Conservation (phyloP, 2,797 vertebrate species). For the Sphaeramia orbicularis region DNA sequence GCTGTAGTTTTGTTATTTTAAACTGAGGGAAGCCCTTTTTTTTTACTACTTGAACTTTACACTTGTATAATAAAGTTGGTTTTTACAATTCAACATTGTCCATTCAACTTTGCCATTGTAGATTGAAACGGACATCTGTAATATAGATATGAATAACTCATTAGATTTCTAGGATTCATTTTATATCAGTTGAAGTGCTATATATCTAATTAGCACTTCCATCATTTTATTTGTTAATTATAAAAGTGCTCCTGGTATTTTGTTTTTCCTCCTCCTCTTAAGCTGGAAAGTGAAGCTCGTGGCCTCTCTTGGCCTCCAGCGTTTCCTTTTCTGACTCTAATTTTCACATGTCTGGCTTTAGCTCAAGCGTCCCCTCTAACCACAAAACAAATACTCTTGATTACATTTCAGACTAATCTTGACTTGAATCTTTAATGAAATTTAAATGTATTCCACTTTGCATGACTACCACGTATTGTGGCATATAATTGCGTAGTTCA, state of each 20-base stretch:
- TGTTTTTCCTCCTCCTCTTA: conserved; percentile 8
- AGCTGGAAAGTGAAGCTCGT: conserved; percentile 7
- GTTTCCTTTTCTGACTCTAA: conserved; percentile 30
- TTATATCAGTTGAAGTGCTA: no score
- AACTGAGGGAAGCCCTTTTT: not conserved
- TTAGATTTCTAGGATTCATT: no score
- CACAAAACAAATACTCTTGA: not conserved
- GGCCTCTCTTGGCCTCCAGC: not conserved
- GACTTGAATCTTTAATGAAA: not conserved
- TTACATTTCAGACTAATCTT: not conserved
- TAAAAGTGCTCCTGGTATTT: not conserved
- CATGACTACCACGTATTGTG: not conserved
- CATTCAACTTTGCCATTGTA: no score
- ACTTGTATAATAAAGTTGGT: no score
- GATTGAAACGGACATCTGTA: no score
- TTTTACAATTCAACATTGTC: no score
- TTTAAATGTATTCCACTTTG: not conserved
- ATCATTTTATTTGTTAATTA: no score
- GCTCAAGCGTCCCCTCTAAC: not conserved
- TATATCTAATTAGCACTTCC: no score
- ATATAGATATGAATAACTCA: no score
- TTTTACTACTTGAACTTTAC: no score
- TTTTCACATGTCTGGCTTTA: conserved; percentile 16
- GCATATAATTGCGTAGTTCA: no score
- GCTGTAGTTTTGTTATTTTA: not conserved